Evolutionary conservation across 2,888 invertebrate species (phyloP).

Genomic region (Augochlorella aurata): DNA sequence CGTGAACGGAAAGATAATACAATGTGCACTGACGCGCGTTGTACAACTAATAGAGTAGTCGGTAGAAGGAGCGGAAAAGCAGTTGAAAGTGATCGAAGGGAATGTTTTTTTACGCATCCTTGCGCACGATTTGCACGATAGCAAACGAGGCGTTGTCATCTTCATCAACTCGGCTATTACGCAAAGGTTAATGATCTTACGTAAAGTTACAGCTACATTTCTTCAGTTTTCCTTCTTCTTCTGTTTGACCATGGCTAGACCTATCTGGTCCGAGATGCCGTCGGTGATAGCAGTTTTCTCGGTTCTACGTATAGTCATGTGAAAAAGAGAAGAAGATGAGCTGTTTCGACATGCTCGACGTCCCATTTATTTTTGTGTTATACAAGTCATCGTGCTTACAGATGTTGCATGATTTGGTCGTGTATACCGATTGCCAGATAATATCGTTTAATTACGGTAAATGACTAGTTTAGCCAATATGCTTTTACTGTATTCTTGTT

Average conservation of each 20-base stretch:
- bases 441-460: background rate
- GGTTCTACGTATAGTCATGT: background rate
- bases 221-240: background rate
- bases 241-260: background rate
- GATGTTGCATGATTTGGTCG: background rate
- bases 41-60: background rate
- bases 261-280: too few species aligned
- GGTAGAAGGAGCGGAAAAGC: background rate
- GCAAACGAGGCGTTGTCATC: conserved; percentile 21
- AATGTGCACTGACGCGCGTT: background rate
- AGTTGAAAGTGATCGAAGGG: conserved; percentile 3
- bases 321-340: background rate
- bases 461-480: background rate
- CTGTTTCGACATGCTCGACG: background rate
- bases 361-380: background rate
- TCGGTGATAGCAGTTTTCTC: background rate
- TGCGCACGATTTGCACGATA: conserved; percentile 5
- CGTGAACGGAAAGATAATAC: conserved; percentile 1
- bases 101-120: conserved; percentile 33
- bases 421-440: background rate
- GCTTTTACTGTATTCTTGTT: background rate
- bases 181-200: conserved; percentile 43
- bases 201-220: conserved; percentile 23
- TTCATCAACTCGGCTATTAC: conserved; percentile 35
- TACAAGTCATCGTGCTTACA: background rate